These are phyloP conservation scores for Dorcus parallelipipedus DNA, from an alignment of 2,888 invertebrate species.

Conservation along the genomic window DNA sequence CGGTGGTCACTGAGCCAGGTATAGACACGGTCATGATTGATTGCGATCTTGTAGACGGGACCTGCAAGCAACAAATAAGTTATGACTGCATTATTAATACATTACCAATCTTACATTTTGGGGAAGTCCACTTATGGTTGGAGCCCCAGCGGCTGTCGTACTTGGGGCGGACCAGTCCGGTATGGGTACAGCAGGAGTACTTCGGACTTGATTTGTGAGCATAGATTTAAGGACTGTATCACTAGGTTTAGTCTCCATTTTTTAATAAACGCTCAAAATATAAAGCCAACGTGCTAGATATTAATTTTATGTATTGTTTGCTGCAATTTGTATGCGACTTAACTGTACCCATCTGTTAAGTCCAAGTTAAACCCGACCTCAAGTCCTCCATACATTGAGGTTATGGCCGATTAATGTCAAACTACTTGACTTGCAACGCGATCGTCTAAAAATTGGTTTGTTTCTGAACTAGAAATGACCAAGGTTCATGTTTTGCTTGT, in stretches of 20 bases:
- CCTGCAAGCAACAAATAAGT: neutral
- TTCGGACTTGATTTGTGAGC: slow-evolving; percentile 31
- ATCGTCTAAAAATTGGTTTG: no score
- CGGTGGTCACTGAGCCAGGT: slow-evolving; percentile 43
- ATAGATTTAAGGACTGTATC: slow-evolving; percentile 45
- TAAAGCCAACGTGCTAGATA: no score
- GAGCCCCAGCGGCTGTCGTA: slow-evolving; percentile 16
- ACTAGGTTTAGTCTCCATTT: slow-evolving; percentile 27
- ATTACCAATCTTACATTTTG: slow-evolving; percentile 8
- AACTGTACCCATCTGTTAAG: no score
- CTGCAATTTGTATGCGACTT: no score
- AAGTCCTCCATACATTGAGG: no score
- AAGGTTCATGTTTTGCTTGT: no score
- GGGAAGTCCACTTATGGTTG: slow-evolving; percentile 19
- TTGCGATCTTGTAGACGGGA: slow-evolving; percentile 6
- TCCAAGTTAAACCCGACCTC: no score
- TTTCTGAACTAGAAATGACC: no score
- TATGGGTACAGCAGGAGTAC: slow-evolving; percentile 45
- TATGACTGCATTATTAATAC: neutral
- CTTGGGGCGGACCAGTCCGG: slow-evolving; percentile 42
- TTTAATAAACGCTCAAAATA: neutral
- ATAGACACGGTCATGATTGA: slow-evolving; percentile 38
- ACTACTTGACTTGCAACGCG: no score
- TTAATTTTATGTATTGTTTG: no score
- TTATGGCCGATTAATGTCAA: no score